A percentile compares a stretch with the other conserved stretches of the same genome.
These are phyloP conservation scores for Plagodis dolabraria DNA, from an alignment of 2,888 invertebrate species.

Conservation along the genomic window DNA sequence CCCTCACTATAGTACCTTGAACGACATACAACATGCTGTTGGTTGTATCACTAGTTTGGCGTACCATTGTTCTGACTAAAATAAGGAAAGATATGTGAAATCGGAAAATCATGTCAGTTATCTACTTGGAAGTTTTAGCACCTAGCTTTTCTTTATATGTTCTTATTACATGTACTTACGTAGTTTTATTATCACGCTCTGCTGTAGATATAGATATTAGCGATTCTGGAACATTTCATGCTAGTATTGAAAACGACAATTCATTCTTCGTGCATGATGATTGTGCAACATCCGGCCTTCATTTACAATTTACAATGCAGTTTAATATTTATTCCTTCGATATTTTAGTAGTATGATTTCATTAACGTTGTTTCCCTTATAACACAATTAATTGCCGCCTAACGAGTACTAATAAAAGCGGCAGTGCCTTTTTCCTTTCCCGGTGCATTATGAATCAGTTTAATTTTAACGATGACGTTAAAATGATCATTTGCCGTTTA, in stretches of 20 bases:
- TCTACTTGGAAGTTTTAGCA: too few relatives aligned
- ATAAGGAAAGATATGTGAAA: too few relatives aligned
- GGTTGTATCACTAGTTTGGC: too few relatives aligned
- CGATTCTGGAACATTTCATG: background rate
- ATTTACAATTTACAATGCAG: slow-evolving; percentile 23
- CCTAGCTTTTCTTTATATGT: too few relatives aligned
- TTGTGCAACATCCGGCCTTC: slow-evolving; percentile 21
- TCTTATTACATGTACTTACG: too few relatives aligned
- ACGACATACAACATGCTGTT: too few relatives aligned
- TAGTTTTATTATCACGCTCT: background rate
- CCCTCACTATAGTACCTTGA: too few relatives aligned
- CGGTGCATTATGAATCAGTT: slow-evolving; percentile 58
- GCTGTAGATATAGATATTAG: background rate
- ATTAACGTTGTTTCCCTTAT: slow-evolving; percentile 22
- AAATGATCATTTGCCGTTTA: slow-evolving; percentile 50
- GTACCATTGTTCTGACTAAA: too few relatives aligned
- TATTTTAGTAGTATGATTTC: slow-evolving; percentile 29
- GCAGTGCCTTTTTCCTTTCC: slow-evolving; percentile 36
- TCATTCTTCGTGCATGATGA: slow-evolving; percentile 5
- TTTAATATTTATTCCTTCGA: slow-evolving; percentile 30
- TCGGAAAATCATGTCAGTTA: too few relatives aligned
- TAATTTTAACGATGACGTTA: slow-evolving; percentile 75
- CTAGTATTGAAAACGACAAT: background rate
- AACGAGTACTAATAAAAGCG: slow-evolving; percentile 28
- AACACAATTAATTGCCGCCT: slow-evolving; percentile 29